Evolutionary conservation across 2,113 vertebrate species (phyloP).

Genomic region (Pseudopipra pipra): DNA sequence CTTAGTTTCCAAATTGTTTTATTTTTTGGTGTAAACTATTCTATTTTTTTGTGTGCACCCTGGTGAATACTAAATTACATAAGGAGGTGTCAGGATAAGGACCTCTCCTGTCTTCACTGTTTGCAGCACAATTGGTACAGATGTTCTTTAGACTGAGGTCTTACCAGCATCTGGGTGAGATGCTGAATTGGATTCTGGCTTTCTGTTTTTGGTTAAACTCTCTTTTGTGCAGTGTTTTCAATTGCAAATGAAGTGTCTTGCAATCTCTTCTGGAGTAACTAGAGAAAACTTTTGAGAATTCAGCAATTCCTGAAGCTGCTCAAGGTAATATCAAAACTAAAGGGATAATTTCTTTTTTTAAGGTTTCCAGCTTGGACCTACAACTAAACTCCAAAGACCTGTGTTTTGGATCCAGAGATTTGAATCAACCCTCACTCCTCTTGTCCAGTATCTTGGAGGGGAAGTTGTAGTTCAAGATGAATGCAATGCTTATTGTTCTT

Average conservation of each 20-base stretch:
- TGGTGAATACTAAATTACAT: background rate
- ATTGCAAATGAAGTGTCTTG: background rate
- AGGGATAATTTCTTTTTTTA: background rate
- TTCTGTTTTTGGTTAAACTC: background rate
- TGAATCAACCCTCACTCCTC: background rate
- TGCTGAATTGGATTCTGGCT: background rate
- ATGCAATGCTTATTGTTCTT: background rate
- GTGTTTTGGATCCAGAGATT: background rate
- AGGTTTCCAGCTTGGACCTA: background rate
- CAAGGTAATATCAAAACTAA: background rate
- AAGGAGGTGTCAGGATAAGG: background rate
- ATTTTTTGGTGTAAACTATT: background rate
- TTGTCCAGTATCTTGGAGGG: background rate
- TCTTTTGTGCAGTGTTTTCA: background rate
- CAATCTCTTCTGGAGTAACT: background rate
- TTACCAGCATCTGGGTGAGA: background rate
- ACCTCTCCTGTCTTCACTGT: background rate
- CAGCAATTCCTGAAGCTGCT: background rate
- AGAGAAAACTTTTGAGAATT: background rate
- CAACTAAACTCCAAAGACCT: background rate
- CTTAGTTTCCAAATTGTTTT: background rate
- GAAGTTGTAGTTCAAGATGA: background rate
- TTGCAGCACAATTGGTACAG: background rate
- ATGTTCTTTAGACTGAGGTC: background rate
- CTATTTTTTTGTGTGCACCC: background rate